Conservation (phyloP, 2,888 invertebrate species). For the Meiosimyza platycephala region DNA sequence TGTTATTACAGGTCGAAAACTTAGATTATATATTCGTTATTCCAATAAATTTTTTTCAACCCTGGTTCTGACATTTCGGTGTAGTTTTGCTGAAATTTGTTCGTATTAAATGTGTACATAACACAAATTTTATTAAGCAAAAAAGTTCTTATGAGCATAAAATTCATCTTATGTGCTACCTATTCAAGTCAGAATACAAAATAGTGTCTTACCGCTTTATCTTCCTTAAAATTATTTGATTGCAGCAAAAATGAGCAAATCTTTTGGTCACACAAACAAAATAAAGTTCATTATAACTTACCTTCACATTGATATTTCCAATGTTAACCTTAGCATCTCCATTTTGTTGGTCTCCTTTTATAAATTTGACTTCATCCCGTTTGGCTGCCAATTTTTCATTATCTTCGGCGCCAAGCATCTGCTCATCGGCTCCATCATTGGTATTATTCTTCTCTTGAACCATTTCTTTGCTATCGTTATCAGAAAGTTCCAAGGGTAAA, state of each 20-base stretch:
- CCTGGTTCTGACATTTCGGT: too few relatives aligned
- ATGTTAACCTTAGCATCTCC: constrained; percentile 91
- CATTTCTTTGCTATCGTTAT: constrained; percentile 60
- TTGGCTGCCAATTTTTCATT: constrained; percentile 72
- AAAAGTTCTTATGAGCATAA: too few relatives aligned
- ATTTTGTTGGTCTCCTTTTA: constrained; percentile 79
- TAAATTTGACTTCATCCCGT: constrained; percentile 80
- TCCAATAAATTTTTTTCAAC: too few relatives aligned
- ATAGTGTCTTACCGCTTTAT: too few relatives aligned
- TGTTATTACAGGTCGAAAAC: too few relatives aligned
- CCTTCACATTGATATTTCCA: constrained; percentile 72
- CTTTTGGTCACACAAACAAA: neutral
- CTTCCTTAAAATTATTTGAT: too few relatives aligned
- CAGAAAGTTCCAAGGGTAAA: neutral
- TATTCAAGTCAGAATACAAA: too few relatives aligned
- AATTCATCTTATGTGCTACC: too few relatives aligned
- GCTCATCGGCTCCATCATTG: constrained; percentile 78
- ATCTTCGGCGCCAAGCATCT: constrained; percentile 73
- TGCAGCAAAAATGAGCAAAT: neutral
- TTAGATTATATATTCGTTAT: too few relatives aligned
- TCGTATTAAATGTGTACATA: too few relatives aligned
- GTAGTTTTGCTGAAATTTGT: too few relatives aligned
- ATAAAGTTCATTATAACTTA: constrained; percentile 49
- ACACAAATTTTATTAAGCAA: too few relatives aligned
- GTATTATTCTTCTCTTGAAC: constrained; percentile 67